Percentiles rank a stretch among this genome's conserved stretches.
These are phyloP conservation scores for Osmerus mordax DNA, from an alignment of 2,113 vertebrate genomes.

Conservation along the genomic window DNA sequence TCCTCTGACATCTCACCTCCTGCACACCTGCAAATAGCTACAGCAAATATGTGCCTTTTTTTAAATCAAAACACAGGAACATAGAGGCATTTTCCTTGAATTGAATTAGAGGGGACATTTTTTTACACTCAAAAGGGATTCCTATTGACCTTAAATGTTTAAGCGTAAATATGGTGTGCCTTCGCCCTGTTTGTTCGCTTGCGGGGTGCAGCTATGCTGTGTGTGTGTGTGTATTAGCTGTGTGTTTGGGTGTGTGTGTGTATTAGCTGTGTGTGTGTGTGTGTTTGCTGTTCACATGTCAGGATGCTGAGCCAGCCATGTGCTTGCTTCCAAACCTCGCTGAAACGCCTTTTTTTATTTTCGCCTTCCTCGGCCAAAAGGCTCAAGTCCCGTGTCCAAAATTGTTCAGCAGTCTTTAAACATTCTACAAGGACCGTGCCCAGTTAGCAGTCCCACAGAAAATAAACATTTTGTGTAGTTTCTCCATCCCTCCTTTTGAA, in stretches of 20 bases:
- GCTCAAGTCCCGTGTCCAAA: constrained; percentile 39
- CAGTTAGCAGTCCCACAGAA: constrained; percentile 47
- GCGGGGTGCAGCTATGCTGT: constrained; percentile 58
- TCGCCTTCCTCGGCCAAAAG: constrained; percentile 51
- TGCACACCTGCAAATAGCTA: constrained; percentile 62
- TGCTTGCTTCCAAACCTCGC: constrained; percentile 66
- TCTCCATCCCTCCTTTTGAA: constrained; percentile 43
- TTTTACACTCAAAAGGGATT: constrained; percentile 64
- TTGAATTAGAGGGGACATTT: constrained; percentile 45
- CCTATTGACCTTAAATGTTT: constrained; percentile 49
- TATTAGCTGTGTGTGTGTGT: too few species aligned
- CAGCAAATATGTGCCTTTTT: constrained; percentile 63
- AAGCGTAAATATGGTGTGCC: constrained; percentile 44
- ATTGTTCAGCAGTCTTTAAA: constrained; percentile 52
- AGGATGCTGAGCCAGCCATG: constrained; percentile 60
- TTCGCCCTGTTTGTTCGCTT: constrained; percentile 65
- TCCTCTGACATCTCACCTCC: constrained; percentile 41
- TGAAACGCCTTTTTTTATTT: constrained; percentile 38
- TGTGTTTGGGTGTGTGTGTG: too few species aligned
- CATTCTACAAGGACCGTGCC: constrained; percentile 46
- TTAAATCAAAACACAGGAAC: constrained; percentile 52
- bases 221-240: too few species aligned
- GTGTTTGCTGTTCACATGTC: constrained; percentile 74
- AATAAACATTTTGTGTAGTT: constrained; percentile 64
- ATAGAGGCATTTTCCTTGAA: constrained; percentile 51